phyloP scores from a whole-genome alignment of 2,888 invertebrate species.

The Drosophila kambysellisi region DNA sequence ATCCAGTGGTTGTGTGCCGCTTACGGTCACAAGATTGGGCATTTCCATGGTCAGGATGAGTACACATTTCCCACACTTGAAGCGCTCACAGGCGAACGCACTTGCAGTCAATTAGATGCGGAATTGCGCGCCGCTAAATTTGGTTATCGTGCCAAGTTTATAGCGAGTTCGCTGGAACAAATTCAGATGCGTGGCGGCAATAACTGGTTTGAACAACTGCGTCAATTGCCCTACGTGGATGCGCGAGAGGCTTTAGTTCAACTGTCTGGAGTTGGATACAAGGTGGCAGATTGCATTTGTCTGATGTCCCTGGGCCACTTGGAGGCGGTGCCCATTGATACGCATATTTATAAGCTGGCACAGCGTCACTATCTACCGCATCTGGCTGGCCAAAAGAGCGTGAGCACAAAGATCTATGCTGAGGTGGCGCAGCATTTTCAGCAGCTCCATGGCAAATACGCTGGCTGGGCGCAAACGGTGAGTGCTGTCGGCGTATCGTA shows the following conservation, averaged over 20 bases:
- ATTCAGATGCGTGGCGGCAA: constrained; percentile 90
- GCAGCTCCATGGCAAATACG: constrained; percentile 92
- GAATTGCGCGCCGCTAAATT: constrained; percentile 91
- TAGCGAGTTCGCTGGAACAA: constrained; percentile 90
- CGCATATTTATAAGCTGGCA: constrained; percentile 97
- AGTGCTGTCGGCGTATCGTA: constrained; percentile 78
- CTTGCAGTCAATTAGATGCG: constrained; percentile 87
- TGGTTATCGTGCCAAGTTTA: constrained; percentile 95
- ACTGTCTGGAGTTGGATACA: constrained; percentile 96
- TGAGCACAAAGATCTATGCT: constrained; percentile 93
- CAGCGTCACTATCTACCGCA: constrained; percentile 92
- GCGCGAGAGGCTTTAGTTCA: constrained; percentile 91
- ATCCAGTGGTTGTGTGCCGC: constrained; percentile 93
- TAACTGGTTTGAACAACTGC: constrained; percentile 90
- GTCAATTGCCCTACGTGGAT: constrained; percentile 89
- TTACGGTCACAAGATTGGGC: constrained; percentile 92
- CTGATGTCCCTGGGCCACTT: constrained; percentile 97
- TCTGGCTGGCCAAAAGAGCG: constrained; percentile 89
- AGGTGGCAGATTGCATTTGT: constrained; percentile 99
- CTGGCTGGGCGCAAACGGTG: constrained; percentile 98
- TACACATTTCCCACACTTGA: constrained; percentile 93
- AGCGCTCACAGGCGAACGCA: constrained; percentile 83
- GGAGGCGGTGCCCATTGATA: constrained; percentile 96
- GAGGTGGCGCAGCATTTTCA: constrained; percentile 94
- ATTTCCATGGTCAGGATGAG: constrained; percentile 89